Evolutionary conservation across 2,888 invertebrate genomes (phyloP).

Genomic region (Mesorhabditis sp.): DNA sequence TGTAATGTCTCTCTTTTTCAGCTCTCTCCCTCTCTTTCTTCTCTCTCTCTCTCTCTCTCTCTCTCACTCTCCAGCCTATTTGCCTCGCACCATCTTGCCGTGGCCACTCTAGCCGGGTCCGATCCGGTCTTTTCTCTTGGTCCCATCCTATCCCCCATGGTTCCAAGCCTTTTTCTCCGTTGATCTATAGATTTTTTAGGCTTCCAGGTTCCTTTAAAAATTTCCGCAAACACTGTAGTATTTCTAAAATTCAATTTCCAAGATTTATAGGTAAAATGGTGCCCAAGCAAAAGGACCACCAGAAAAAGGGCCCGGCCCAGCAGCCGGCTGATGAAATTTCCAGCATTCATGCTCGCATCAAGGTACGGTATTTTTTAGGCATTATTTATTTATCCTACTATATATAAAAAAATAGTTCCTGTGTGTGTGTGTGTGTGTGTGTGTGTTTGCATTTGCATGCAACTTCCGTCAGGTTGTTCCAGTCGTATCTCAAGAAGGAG

Average conservation of each 20-base stretch:
- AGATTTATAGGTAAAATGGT: background rate
- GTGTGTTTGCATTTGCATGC: background rate
- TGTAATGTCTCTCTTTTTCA: background rate
- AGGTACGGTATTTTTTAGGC: constrained; percentile 11
- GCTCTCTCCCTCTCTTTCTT: constrained; percentile 9
- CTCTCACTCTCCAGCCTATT: constrained; percentile 6
- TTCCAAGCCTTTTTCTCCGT: background rate
- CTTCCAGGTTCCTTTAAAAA: no score
- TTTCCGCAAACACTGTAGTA: no score
- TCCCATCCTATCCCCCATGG: constrained; percentile 14
- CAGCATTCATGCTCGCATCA: constrained; percentile 34
- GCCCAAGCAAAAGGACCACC: background rate
- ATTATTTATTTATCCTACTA: background rate
- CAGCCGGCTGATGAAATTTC: constrained; percentile 23
- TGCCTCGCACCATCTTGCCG: constrained; percentile 10
- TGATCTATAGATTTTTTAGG: no score
- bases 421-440: background rate
- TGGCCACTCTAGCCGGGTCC: constrained; percentile 8
- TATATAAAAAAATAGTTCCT: background rate
- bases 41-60: constrained; percentile 12
- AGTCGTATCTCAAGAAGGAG: no score
- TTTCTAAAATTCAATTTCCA: no score
- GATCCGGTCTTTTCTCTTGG: constrained; percentile 6
- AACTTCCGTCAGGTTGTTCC: background rate
- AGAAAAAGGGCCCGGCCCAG: background rate